Evolutionary conservation across 2,113 vertebrate species (phyloP).

Genomic region (Ciconia boyciana): DNA sequence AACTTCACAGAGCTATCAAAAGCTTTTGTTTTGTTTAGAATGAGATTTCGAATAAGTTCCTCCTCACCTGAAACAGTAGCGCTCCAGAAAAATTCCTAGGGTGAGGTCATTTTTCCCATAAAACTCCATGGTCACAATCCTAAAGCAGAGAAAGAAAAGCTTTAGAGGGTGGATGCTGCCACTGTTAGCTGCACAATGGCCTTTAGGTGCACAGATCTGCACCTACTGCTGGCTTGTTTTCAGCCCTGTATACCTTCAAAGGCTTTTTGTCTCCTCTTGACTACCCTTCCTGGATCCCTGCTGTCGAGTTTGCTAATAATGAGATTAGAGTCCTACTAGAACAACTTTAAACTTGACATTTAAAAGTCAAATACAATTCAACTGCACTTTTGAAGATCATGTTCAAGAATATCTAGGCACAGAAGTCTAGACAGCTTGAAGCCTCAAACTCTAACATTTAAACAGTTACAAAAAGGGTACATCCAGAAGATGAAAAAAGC

Average conservation of each 20-base stretch:
- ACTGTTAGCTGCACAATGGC: background rate
- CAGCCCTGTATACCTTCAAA: background rate
- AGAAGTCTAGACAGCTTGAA: background rate
- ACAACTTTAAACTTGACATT: background rate
- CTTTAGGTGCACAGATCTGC: background rate
- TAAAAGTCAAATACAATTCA: background rate
- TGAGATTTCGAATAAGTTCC: background rate
- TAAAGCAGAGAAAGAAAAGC: conserved; percentile 57
- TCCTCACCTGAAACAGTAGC: conserved; percentile 95
- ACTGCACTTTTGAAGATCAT: background rate
- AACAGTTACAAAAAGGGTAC: background rate
- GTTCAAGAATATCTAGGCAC: background rate
- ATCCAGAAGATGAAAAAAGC: background rate
- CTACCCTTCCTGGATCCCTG: background rate
- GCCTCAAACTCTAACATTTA: background rate
- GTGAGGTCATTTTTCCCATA: conserved; percentile 98
- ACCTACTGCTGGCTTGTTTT: background rate
- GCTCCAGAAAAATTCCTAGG: conserved; percentile 93
- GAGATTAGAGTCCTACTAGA: background rate
- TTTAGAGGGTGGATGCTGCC: background rate
- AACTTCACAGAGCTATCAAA: background rate
- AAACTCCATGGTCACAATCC: conserved; percentile 99
- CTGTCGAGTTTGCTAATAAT: background rate
- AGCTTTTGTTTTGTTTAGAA: background rate
- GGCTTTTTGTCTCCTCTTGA: background rate